Evolutionary conservation across 2,888 invertebrate species (phyloP), one percentile per base, ranked within the genome.

Genomic region (Palloptera scutellata): DNA sequence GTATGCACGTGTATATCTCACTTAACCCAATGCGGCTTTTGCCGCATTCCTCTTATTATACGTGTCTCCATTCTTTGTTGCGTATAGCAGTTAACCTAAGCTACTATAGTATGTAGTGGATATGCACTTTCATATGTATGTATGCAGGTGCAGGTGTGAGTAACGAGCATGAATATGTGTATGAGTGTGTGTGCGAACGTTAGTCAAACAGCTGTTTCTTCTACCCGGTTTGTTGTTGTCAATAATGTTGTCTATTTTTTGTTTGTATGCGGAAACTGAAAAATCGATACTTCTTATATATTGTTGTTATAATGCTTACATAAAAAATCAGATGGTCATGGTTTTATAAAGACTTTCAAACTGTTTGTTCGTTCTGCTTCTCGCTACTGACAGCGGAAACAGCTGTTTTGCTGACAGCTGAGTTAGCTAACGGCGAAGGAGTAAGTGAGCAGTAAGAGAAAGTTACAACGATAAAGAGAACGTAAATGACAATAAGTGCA

Each of bases 251-350:
- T 66, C 55, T 66, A 55, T 61, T 45, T 20, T 55, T 41, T 59
- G 15, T 54, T 41, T 54, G 60, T 9, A 12, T 19, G 4, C 17
- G 11, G 54, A 54, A 20, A 19, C 52, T 60, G 69, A 64, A 67
- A 70, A 70, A 70, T 70, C 70, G 59, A 70, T 70, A 64, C 17
- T 11, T 20, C 42, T 43, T 59, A 30, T 15, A 42, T 12, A n/a
- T 54, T 12, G 20, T 48, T 48, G 48, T 48, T 48, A 6, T 30
- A n/a, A 3, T 48, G 48, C 15, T 12, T 15, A 54, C 62, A 62
- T 45, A 45, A 63, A 58, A 64, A 71, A 73, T 68, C 72, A 73
- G 69, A 74, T 72, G 74, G 70, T 73, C 67, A 69, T 72, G 67
- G 68, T 72, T 70, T 64, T 57, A 13, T 62, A 67, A 62, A 62